Evolutionary conservation across 2,113 vertebrate genomes (phyloP), one percentile per base, ranked within the genome.

Genomic region (Oreochromis tanganicae): DNA sequence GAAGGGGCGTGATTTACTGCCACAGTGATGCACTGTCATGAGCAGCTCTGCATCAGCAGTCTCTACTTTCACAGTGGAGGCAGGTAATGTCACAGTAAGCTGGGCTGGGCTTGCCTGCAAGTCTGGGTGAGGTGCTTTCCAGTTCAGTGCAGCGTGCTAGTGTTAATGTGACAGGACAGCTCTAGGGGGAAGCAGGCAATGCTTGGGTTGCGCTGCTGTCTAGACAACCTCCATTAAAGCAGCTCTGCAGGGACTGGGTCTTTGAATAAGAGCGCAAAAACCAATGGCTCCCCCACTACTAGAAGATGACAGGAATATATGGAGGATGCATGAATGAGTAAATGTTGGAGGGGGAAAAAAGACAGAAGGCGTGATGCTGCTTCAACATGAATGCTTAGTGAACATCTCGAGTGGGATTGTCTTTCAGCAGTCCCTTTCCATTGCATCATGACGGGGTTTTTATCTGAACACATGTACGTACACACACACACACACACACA

Each of bases 91-190:
- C 2, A 19, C 80, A 85, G 29, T 32, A 61, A 84, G 78, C 56
- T 21, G 55, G 27, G 83, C 55, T 80, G 9, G 36, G 89, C 19
- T 75, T 66, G 89, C 75, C 86, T 66, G 89, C 66, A 59, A 81
- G 61, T 27, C 81, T 34, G 89, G 63, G 82, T 21, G 57, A 88
- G 92, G 89, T 84, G 63, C 85, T 93, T 88, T 90, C 86, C 90
- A 87, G 92, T 93, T 92, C 90, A 91, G 87, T 92, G 91, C 89
- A 89, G 90, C 36, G n/a, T 87, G 89, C 80, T 86, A 52, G 88
- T 63, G 89, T 89, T 94, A 96, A 96, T 95, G 91, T 90, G 93
- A 93, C 93, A 95, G 91, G 92, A 95, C 94, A 94, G 93, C 93
- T 95, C 89, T 85, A 85, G 90, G 89, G 93, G 91, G 86, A 88